Percentiles rank a stretch among this genome's conserved stretches.
Evolutionary conservation across 2,888 invertebrate species (phyloP).

Genomic region (Glyphotaelius pellucidus): DNA sequence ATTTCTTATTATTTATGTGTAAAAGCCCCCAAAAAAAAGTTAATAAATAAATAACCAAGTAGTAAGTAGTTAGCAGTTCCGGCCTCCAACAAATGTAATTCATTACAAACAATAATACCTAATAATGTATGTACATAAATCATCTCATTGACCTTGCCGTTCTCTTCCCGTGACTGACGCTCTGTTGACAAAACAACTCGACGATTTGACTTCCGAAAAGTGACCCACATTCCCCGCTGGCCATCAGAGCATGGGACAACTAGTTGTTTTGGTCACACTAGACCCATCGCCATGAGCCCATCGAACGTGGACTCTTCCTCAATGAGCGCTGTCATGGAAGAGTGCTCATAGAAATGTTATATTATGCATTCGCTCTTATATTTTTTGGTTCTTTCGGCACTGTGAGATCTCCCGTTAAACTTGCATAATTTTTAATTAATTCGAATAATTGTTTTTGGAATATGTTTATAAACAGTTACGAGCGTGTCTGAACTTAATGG

Average conservation of each 20-base stretch:
- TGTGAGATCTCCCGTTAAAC: neutral
- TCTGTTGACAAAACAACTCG: conserved; percentile 15
- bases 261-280: neutral
- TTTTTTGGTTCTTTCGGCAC: neutral
- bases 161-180: neutral
- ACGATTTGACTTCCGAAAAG: conserved; percentile 17
- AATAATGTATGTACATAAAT: neutral
- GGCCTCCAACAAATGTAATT: neutral
- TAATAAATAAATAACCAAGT: too few species aligned
- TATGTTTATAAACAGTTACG: neutral
- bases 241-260: conserved; percentile 7
- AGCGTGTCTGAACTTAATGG: neutral
- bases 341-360: neutral
- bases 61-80: neutral
- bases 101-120: neutral
- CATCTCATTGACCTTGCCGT: neutral
- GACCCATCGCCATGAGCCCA: neutral
- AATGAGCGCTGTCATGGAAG: neutral
- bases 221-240: conserved; percentile 10
- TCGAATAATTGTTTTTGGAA: neutral
- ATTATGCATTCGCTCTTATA: neutral
- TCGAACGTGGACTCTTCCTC: neutral
- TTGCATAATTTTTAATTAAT: neutral
- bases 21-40: too few species aligned
- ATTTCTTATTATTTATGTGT: too few species aligned